Conservation (phyloP, 1,140 invertebrate genomes). For the Dendroctonus ponderosae region DNA sequence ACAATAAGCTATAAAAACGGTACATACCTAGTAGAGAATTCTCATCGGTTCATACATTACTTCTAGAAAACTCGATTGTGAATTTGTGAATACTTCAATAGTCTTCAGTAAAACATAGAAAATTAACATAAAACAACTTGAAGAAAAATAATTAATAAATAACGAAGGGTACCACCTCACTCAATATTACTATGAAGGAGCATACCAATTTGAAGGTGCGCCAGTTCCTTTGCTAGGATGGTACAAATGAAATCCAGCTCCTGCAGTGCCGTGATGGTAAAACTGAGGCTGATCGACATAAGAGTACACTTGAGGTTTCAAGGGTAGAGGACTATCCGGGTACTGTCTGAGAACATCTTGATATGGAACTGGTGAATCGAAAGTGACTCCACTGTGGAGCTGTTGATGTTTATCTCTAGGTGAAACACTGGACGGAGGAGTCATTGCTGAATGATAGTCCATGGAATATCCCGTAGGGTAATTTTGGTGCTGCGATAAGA, state of each 20-base stretch:
- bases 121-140: too few species aligned
- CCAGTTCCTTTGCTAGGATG: conserved; percentile 70
- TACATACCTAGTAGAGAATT: too few species aligned
- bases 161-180: too few species aligned
- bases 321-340: conserved; percentile 71
- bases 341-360: conserved; percentile 63
- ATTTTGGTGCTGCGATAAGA: conserved; percentile 61
- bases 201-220: conserved; percentile 69
- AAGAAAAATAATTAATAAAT: too few species aligned
- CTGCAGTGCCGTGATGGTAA: conserved; percentile 68
- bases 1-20: too few species aligned
- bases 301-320: conserved; percentile 88
- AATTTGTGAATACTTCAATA: too few species aligned
- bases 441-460: conserved; percentile 90
- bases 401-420: conserved; percentile 82
- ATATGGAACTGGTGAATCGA: conserved; percentile 53
- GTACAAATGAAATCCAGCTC: conserved; percentile 84
- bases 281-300: conserved; percentile 78
- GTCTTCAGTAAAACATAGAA: too few species aligned
- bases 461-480: conserved; percentile 66
- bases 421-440: conserved; percentile 91
- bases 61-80: too few species aligned
- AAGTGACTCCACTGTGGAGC: conserved; percentile 49
- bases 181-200: conserved; percentile 63
- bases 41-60: too few species aligned